Evolutionary conservation across 1,140 invertebrate species (phyloP).

Genomic region (Drosophila prosaltans): DNA sequence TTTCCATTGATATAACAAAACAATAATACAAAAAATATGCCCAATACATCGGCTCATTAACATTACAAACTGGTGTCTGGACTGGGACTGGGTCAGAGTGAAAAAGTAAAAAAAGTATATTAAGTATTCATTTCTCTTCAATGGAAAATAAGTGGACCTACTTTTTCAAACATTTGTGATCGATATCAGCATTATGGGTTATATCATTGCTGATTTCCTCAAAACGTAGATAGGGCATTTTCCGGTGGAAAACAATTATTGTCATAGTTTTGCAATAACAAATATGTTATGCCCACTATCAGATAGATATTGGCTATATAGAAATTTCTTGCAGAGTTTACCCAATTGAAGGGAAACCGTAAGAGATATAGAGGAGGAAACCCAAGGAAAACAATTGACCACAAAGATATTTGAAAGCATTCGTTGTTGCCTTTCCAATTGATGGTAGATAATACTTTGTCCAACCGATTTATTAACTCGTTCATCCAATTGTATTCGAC

Average conservation of each 20-base stretch:
- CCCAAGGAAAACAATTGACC: constrained; percentile 47
- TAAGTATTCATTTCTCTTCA: too few species aligned
- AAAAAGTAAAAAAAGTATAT: neutral
- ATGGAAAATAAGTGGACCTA: constrained; percentile 32
- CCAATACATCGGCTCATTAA: constrained; percentile 32
- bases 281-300: constrained; percentile 39
- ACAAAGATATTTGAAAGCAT: constrained; percentile 41
- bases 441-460: constrained; percentile 36
- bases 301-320: constrained; percentile 63
- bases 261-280: constrained; percentile 58
- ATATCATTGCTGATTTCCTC: constrained; percentile 41
- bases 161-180: constrained; percentile 65
- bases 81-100: too few species aligned
- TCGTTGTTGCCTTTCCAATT: constrained; percentile 35
- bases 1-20: constrained; percentile 52
- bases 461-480: constrained; percentile 7
- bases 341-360: constrained; percentile 73
- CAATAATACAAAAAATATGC: constrained; percentile 58
- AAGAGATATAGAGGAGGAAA: constrained; percentile 63
- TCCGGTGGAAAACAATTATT: constrained; percentile 62
- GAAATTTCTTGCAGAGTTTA: constrained; percentile 30
- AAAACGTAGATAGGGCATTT: constrained; percentile 58
- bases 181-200: constrained; percentile 25
- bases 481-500: constrained; percentile 48
- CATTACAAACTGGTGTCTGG: too few species aligned